Evolutionary conservation across 2,888 invertebrate genomes (phyloP), one percentile per base, ranked within the genome.

Genomic region (Amblyjoppa fuscipennis): DNA sequence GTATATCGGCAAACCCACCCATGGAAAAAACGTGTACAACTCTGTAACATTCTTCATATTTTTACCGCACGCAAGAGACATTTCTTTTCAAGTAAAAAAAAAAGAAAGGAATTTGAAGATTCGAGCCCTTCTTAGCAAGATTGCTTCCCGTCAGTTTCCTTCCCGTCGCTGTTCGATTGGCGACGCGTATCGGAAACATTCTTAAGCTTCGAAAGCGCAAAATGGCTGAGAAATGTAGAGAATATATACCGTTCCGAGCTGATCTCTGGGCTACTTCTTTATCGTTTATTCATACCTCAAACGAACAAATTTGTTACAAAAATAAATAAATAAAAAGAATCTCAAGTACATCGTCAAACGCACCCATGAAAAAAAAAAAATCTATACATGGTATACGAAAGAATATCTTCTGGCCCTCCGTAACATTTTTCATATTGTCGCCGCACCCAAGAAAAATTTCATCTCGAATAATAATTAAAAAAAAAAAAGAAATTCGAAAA

Each of bases 221-320:
- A 41, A 41, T 9, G 9, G 38, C 41, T 9, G 9, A 68, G 79
- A 71, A 71, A 59, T 73, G 79, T 80, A 80, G 61, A 68, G 79
- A 66, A 31, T 38, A 76, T 71, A 34, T 68, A 51, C 61, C 61
- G 51, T 76, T 73, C 80, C 51, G 41, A 56, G 74, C 28, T 61
- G 20, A 66, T 73, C 76, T 73, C 69, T 28, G 64, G 74, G 49
- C 78, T 69, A 66, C 79, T 76, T 76, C 82, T 80, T 85, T 59
- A 56, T 80, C 11, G 68, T 71, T 80, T 76, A 85, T 79, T 85
- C 41, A 79, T 6, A 49, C 16, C 16, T 49, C 49, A 2, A 49
- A 49, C n/a, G 6, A n/a, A 51, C 16, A n/a, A 6, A 51, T 51
- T 16, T n/a, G 41, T 9, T 34, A 34, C 2, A 34, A 34, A 38